Conservation (phyloP, 2,888 invertebrate genomes). For the Hoplodrina blanda region DNA sequence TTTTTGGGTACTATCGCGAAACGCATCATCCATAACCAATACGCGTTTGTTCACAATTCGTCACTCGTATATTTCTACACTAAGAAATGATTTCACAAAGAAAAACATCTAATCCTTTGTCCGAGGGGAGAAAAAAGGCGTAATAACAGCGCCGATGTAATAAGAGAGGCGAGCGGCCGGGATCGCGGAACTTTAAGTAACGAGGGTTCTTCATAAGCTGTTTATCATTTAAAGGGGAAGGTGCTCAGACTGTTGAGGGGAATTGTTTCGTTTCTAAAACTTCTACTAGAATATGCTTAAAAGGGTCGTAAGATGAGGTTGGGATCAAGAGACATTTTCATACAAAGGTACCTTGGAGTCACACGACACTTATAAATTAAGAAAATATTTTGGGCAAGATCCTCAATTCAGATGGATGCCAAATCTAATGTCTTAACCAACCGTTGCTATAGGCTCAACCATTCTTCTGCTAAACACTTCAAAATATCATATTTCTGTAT, state of each 20-base stretch:
- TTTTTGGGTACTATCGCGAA: too few relatives aligned
- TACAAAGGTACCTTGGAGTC: not conserved
- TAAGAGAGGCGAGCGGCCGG: constrained; percentile 31
- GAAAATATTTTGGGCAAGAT: too few relatives aligned
- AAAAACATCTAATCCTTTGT: constrained; percentile 52
- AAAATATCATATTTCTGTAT: not conserved
- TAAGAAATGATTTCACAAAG: constrained; percentile 55
- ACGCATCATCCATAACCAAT: not conserved
- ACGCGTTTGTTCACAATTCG: not conserved
- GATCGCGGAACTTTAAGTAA: constrained; percentile 49
- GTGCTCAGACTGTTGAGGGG: constrained; percentile 22
- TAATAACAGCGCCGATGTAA: constrained; percentile 50
- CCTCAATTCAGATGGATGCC: too few relatives aligned
- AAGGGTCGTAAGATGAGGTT: not conserved
- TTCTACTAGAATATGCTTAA: not conserved
- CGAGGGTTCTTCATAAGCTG: constrained; percentile 41
- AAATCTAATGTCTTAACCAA: not conserved
- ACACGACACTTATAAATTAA: too few relatives aligned
- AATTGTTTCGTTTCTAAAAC: constrained; percentile 11
- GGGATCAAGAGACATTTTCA: not conserved
- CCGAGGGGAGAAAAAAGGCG: constrained; percentile 46
- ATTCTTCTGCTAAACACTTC: not conserved
- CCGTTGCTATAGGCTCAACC: not conserved
- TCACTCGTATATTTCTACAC: constrained; percentile 13
- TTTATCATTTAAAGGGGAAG: constrained; percentile 52